Evolutionary conservation across 2,888 invertebrate species (phyloP), one percentile per base, ranked within the genome.

Genomic region (Drosophila phalerata): DNA sequence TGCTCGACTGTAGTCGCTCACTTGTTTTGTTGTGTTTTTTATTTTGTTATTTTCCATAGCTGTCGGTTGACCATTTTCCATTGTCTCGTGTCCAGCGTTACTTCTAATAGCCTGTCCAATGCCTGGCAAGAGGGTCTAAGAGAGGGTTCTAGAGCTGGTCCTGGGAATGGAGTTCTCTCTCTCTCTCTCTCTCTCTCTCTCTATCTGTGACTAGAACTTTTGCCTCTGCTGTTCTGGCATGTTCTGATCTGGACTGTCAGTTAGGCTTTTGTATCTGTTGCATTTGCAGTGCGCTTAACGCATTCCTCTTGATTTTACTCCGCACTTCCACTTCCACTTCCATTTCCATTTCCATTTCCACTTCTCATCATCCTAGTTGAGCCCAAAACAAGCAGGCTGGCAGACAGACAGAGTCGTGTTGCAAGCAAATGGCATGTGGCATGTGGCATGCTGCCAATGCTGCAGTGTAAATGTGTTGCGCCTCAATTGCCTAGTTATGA

Each of bases 211-310:
- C 30, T 22, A 17, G n/a, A 19, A 15, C 38, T 28, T 25, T 15
- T 52, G 19, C 6, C 28, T 19, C n/a, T 5, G 19, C n/a, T 15
- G 40, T 40, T 17, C 32, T 37, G 34, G 52, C 37, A 42, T 62
- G 38, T 47, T 17, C 55, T 38, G 52, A 15, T 42, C 32, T 19
- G 19, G n/a, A 43, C 57, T 62, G 68, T 77, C 70, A 56, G 55
- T 40, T 40, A 32, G 53, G 30, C 65, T 53, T 58, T 62, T 65
- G 73, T 64, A 72, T 76, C 75, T 76, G 75, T 75, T 75, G 75
- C 75, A 72, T 72, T 75, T 75, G 61, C 75, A 40, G 62, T 56
- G 74, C 60, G 62, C 71, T 74, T 75, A 62, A 72, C 73, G 61
- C 61, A 69, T 57, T 28, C 57, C 42, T 49, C 40, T 49, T 56